phyloP scores from a whole-genome alignment of 2,888 invertebrate genomes.

The Nomada ferruginata region DNA sequence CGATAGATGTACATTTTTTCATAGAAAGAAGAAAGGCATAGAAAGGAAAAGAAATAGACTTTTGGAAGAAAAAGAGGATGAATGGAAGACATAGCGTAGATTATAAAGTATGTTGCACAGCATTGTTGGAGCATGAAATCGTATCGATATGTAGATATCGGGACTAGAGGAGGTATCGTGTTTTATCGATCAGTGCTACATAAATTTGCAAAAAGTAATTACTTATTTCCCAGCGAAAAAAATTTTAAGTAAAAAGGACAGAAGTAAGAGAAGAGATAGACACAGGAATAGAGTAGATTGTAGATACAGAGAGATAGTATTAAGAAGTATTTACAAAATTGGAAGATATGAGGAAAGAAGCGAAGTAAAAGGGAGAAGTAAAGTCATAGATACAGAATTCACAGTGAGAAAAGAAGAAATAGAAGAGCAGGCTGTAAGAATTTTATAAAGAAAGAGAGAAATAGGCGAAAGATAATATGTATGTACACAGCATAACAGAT shows the following conservation, averaged over 20 bases:
- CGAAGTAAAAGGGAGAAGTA: background rate
- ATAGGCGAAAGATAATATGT: background rate
- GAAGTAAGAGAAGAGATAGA: conserved; percentile 17
- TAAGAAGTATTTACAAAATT: conserved; percentile 40
- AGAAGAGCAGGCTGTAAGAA: conserved; percentile 2
- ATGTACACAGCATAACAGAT: background rate
- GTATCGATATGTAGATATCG: conserved; percentile 15
- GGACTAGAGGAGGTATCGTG: conserved; percentile 33
- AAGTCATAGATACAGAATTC: background rate
- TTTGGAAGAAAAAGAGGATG: background rate
- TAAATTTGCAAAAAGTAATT: background rate
- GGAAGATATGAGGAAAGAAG: background rate
- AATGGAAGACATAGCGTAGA: background rate
- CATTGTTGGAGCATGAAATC: conserved; percentile 31
- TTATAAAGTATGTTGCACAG: conserved; percentile 47
- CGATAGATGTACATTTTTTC: background rate
- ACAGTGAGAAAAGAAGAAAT: background rate
- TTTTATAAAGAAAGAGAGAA: background rate
- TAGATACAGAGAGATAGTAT: conserved; percentile 15
- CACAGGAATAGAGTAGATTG: background rate
- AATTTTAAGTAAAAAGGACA: conserved; percentile 10
- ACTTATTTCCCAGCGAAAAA: background rate
- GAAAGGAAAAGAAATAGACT: background rate
- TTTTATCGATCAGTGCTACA: conserved; percentile 7
- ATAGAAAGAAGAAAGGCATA: conserved; percentile 28